Evolutionary conservation across 2,888 invertebrate species (phyloP), one percentile per base, ranked within the genome.

Genomic region (Epistrophe grossulariae): DNA sequence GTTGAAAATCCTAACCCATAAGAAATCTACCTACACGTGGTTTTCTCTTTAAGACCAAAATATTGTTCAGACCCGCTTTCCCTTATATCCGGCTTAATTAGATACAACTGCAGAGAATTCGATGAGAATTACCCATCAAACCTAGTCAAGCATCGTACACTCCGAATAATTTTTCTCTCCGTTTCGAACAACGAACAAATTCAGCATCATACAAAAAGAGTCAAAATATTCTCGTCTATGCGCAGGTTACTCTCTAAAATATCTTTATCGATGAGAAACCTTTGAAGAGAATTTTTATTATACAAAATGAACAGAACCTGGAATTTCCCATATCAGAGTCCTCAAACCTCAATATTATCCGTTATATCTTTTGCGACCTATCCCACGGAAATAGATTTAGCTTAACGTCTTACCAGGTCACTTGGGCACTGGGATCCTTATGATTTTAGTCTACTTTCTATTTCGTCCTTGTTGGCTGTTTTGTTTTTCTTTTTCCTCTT

Each of bases 361-460:
- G 62, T 15, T 19, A 35, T 19, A 62, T 55, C 73, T 62, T 55
- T 77, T 70, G 73, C 81, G 84, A 85, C 84, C 81, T 85, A 85
- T 70, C 77, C 78, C 50, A 85, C 81, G 55, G 62, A 78, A 81
- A 81, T 81, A 81, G 84, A 81, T 81, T 84, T 43, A 73, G 72
- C 77, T 81, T 77, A 48, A 72, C 73, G 28, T 81, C 77, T 81
- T 35, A 85, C 81, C 84, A 81, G 84, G 84, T 85, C 84, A 85
- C 81, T 85, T 81, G 84, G 81, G 77, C 84, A 81, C 62, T 50
- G 73, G 70, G 77, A 48, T 31, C 43, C 66, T 68, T 60, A 70
- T 68, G 62, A 60, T 52, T 79, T 79, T 80, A 24, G 68, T 50
- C 62, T 57, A 71, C 76, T 64, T 74, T 70, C 74, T 71, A 79